Conservation (phyloP, 2,113 vertebrate genomes). For the Channa argus region DNA sequence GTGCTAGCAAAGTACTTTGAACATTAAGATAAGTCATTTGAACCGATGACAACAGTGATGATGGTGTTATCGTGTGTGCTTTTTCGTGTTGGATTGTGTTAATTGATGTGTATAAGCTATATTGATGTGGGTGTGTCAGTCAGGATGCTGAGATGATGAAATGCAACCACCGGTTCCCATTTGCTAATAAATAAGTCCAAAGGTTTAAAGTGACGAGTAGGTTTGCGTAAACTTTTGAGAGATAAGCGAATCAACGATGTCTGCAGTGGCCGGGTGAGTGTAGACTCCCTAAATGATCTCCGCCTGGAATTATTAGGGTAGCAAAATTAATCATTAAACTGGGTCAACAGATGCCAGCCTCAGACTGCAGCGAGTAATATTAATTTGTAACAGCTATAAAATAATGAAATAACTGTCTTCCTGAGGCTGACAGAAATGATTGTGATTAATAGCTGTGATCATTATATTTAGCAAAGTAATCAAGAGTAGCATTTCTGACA, state of each 20-base stretch:
- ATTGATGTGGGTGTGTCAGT: background rate
- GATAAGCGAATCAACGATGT: background rate
- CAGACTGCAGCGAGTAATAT: background rate
- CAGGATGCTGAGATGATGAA: background rate
- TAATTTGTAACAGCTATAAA: background rate
- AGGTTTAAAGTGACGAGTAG: no score
- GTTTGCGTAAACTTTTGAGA: constrained; percentile 14
- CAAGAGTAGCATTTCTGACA: constrained; percentile 46
- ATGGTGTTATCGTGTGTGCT: background rate
- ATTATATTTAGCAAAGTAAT: constrained; percentile 46
- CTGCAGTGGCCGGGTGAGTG: background rate
- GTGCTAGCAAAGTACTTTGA: background rate
- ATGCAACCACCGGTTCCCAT: background rate
- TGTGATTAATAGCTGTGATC: constrained; percentile 22
- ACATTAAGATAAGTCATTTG: no score
- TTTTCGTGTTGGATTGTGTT: background rate
- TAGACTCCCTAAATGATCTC: background rate
- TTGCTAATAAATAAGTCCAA: no score
- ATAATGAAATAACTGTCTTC: background rate
- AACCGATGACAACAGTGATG: background rate
- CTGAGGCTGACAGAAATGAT: constrained; percentile 31
- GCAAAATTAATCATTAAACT: background rate
- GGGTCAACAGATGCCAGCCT: background rate
- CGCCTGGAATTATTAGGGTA: background rate
- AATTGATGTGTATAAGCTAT: background rate